A percentile compares a stretch with the other conserved stretches of the same genome.
phyloP scores from a whole-genome alignment of 2,113 vertebrate genomes.

The Mesocricetus auratus region DNA sequence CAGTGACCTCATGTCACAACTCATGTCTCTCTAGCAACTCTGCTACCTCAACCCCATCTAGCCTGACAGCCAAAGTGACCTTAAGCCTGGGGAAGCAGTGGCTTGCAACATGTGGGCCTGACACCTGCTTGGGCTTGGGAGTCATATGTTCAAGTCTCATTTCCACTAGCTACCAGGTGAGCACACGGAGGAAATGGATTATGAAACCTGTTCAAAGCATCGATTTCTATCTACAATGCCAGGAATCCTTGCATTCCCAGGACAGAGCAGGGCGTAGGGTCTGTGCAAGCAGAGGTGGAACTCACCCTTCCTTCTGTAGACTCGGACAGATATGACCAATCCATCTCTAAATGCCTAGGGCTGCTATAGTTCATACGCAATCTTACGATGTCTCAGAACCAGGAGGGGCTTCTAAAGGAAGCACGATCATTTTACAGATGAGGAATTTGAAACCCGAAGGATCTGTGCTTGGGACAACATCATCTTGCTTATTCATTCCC shows the following conservation, averaged over 20 bases:
- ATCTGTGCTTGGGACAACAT: not conserved
- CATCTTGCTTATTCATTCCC: not conserved
- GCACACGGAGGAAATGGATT: not conserved
- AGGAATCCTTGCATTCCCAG: not conserved
- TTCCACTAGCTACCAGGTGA: not conserved
- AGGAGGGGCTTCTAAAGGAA: not conserved
- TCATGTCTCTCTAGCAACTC: not conserved
- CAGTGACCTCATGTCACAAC: not conserved
- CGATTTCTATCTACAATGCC: not conserved
- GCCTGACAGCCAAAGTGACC: not conserved
- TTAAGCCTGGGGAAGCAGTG: not conserved
- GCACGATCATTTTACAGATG: not conserved
- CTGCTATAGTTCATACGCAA: not conserved
- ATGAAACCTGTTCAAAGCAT: not conserved
- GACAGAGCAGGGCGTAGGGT: fast-evolving
- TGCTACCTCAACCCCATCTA: not conserved
- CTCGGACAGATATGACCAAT: not conserved
- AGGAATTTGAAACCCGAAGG: not conserved
- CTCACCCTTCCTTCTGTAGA: not conserved
- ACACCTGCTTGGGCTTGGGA: not conserved
- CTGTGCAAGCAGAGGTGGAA: fast-evolving
- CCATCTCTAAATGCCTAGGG: not conserved
- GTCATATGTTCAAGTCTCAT: not conserved
- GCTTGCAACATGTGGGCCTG: not conserved
- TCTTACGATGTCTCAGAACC: not conserved